Percentiles rank a stretch among this genome's conserved stretches.
phyloP scores from a whole-genome alignment of 2,797 vertebrate genomes.

The Oryzias dopingdopingensis region DNA sequence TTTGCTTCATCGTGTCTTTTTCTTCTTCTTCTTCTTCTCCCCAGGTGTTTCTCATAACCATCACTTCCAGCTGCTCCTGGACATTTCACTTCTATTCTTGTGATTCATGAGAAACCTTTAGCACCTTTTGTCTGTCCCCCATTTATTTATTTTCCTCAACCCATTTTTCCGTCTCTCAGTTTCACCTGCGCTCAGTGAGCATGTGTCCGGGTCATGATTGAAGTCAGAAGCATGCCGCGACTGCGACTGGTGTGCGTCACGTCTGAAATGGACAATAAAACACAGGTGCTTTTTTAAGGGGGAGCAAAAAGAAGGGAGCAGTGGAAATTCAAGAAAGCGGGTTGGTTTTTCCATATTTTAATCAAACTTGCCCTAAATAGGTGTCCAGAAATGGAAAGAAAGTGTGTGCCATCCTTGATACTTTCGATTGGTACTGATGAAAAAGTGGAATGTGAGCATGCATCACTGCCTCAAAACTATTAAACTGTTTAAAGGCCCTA shows the following conservation, averaged over 20 bases:
- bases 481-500: no score
- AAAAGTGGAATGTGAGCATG: no score
- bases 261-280: slow-evolving; percentile 72
- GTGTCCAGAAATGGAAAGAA: slow-evolving; percentile 22
- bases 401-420: not conserved
- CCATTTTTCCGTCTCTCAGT: slow-evolving; percentile 13
- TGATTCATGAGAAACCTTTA: slow-evolving; percentile 23
- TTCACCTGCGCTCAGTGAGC: slow-evolving; percentile 27
- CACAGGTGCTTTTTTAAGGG: slow-evolving; percentile 67
- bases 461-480: no score
- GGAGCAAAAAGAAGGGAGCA: slow-evolving; percentile 10
- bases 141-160: slow-evolving; percentile 10
- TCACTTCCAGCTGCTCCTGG: slow-evolving; percentile 13
- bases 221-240: slow-evolving; percentile 42
- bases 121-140: slow-evolving; percentile 14
- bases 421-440: not conserved
- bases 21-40: slow-evolving; percentile 17
- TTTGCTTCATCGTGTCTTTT: slow-evolving; percentile 26
- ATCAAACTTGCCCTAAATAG: slow-evolving; percentile 50
- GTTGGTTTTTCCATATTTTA: slow-evolving; percentile 55
- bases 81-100: slow-evolving; percentile 16
- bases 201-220: slow-evolving; percentile 34
- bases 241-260: slow-evolving; percentile 35
- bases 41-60: slow-evolving; percentile 34
- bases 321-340: slow-evolving; percentile 10